A percentile compares a stretch with the other conserved stretches of the same genome.
phyloP scores from a whole-genome alignment of 2,888 invertebrate species.

The Rhingia rostrata region DNA sequence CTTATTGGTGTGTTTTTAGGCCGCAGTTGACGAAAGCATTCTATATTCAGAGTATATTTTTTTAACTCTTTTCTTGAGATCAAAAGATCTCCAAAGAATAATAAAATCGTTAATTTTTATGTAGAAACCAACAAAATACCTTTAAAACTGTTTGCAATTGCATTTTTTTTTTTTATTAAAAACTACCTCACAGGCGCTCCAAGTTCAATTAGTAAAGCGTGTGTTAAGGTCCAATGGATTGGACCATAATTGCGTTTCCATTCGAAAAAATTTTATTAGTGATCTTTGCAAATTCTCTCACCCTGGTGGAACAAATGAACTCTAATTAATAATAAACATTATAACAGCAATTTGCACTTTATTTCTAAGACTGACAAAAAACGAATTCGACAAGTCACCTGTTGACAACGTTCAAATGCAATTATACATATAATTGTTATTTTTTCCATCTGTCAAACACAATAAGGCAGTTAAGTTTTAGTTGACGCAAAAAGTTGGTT shows the following conservation, averaged over 20 bases:
- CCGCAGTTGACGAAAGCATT: too few species aligned
- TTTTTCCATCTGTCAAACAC: conserved; percentile 25
- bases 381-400: conserved; percentile 5
- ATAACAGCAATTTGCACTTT: conserved; percentile 46
- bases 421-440: conserved; percentile 44
- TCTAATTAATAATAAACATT: conserved; percentile 47
- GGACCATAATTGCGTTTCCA: background rate
- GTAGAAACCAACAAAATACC: too few species aligned
- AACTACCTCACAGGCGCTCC: too few species aligned
- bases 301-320: conserved; percentile 57
- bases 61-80: too few species aligned
- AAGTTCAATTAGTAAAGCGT: too few species aligned
- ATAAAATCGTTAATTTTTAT: too few species aligned
- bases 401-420: conserved; percentile 33
- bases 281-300: conserved; percentile 20
- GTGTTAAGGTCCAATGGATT: background rate
- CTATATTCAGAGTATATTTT: too few species aligned
- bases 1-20: too few species aligned
- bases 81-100: too few species aligned
- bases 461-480: conserved; percentile 1
- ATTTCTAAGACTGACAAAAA: conserved; percentile 9
- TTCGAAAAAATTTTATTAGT: background rate
- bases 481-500: too few species aligned
- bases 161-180: too few species aligned
- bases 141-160: too few species aligned